phyloP scores from a whole-genome alignment of 2,113 vertebrate genomes.

The Galeopterus variegatus region DNA sequence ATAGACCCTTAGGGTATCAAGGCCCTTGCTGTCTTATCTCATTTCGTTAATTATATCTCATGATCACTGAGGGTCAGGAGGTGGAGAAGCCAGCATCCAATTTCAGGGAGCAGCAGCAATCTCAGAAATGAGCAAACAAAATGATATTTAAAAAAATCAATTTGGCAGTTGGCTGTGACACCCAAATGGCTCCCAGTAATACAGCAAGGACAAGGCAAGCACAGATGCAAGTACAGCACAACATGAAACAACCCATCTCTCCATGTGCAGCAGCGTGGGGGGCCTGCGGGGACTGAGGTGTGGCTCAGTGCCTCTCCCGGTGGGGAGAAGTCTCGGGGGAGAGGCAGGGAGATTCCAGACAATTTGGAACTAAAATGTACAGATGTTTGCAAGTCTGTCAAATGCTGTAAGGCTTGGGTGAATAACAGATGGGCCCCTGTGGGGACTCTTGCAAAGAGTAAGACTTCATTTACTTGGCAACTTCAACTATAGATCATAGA shows the following conservation, averaged over 20 bases:
- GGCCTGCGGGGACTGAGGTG: rapidly evolving
- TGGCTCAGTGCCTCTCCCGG: rapidly evolving
- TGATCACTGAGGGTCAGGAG: conserved; percentile 84
- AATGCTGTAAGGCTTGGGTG: not conserved
- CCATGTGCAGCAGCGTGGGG: rapidly evolving
- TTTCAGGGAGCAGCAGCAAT: conserved; percentile 84
- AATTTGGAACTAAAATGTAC: not conserved
- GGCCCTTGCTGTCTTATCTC: conserved; percentile 85
- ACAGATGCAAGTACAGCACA: not conserved
- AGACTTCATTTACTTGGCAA: not conserved
- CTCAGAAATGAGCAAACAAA: conserved; percentile 78
- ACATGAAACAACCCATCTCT: not conserved
- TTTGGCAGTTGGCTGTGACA: conserved; percentile 77
- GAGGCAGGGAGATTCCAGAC: not conserved
- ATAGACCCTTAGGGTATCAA: conserved; percentile 81
- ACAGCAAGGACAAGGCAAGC: conserved; percentile 10
- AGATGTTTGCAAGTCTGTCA: not conserved
- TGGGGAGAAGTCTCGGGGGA: not conserved
- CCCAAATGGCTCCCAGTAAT: conserved; percentile 76
- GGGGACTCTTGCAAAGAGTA: not conserved
- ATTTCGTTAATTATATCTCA: conserved; percentile 90
- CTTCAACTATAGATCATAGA: not conserved
- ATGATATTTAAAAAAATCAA: conserved; percentile 80
- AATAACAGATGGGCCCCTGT: not conserved
- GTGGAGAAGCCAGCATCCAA: conserved; percentile 82